Conservation (phyloP, 2,797 vertebrate genomes). For the Gymnothorax reevesii region DNA sequence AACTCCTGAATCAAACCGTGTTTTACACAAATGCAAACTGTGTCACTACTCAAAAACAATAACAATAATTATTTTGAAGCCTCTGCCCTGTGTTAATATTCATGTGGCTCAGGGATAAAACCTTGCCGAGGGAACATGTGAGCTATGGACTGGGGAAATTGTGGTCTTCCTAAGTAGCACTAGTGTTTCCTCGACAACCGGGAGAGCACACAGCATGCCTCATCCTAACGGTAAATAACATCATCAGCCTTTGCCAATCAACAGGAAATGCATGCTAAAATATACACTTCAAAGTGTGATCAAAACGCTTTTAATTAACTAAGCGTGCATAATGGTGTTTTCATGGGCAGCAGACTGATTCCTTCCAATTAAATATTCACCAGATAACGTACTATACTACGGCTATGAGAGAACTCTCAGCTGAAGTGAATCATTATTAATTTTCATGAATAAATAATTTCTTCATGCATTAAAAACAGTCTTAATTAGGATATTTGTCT, state of each 20-base stretch:
- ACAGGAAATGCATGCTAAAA: constrained; percentile 53
- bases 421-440: constrained; percentile 66
- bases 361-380: constrained; percentile 53
- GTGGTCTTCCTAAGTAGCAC: not conserved
- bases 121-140: not conserved
- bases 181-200: no score
- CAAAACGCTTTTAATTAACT: constrained; percentile 63
- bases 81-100: not conserved
- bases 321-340: constrained; percentile 52
- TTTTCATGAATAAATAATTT: constrained; percentile 75
- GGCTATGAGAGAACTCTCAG: constrained; percentile 54
- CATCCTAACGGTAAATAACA: constrained; percentile 32
- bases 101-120: not conserved
- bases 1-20: not conserved
- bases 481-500: constrained; percentile 72
- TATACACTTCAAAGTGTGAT: constrained; percentile 55
- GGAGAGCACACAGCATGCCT: constrained; percentile 1
- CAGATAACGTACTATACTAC: constrained; percentile 58
- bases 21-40: not conserved
- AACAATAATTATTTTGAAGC: not conserved
- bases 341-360: constrained; percentile 26
- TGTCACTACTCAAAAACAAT: not conserved
- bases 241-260: constrained; percentile 52
- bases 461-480: constrained; percentile 69
- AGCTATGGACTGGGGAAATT: not conserved